Percentiles rank a stretch among this genome's conserved stretches.
These are phyloP conservation scores for Cydia pomonella DNA, from an alignment of 1,140 invertebrate species.

Conservation along the genomic window DNA sequence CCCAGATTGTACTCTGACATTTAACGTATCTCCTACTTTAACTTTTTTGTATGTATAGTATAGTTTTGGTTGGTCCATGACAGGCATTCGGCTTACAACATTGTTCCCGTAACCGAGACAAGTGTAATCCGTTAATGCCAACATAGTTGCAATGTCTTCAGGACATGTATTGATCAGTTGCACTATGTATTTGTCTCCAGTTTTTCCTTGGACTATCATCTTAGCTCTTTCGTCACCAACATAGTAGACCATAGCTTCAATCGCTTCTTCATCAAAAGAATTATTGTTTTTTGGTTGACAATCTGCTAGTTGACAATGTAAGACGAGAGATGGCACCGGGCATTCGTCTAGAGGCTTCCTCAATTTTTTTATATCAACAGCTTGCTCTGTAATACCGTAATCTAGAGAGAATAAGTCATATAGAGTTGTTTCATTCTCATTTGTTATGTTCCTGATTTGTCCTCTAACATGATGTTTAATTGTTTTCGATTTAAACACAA, in stretches of 20 bases:
- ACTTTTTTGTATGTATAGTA: conserved; percentile 32
- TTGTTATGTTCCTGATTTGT: not conserved
- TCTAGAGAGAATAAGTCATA: not conserved
- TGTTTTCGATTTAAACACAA: conserved; percentile 10
- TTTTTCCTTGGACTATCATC: conserved; percentile 32
- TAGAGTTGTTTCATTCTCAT: not conserved
- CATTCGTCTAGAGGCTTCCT: no score
- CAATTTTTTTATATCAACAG: no score
- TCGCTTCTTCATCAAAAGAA: no score
- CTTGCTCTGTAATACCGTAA: not conserved
- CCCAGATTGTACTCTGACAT: conserved; percentile 18
- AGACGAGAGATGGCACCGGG: no score
- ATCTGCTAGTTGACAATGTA: no score
- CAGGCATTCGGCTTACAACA: not conserved
- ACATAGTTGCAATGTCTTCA: conserved; percentile 36
- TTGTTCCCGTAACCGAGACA: conserved; percentile 5
- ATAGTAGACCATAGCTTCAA: no score
- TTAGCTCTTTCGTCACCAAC: no score
- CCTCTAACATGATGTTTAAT: conserved; percentile 6
- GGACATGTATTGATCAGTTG: conserved; percentile 30
- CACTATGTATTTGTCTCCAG: not conserved
- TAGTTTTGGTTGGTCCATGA: not conserved
- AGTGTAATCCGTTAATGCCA: conserved; percentile 14
- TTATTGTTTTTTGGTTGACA: no score
- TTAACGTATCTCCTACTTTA: conserved; percentile 24